phyloP scores from a whole-genome alignment of 2,113 vertebrate species.

The Haplochromis burtoni region DNA sequence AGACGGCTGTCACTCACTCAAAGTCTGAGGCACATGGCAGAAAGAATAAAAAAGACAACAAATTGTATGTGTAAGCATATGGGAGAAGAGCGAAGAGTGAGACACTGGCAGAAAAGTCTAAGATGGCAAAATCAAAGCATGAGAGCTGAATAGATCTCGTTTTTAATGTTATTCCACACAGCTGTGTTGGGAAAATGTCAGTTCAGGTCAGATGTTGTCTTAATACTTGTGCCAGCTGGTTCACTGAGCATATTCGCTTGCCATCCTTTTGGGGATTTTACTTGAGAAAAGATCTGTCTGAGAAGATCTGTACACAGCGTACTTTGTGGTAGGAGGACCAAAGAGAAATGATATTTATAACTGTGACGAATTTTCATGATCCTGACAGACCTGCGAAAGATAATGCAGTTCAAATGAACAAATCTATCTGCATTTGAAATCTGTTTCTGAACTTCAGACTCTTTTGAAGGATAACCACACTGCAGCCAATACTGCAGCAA shows the following conservation, averaged over 20 bases:
- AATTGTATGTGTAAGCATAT: neutral
- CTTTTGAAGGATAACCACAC: neutral
- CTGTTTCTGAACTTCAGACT: neutral
- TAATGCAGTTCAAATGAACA: neutral
- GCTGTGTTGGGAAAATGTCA: neutral
- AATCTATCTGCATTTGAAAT: neutral
- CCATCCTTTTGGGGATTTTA: neutral
- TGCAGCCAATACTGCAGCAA: neutral
- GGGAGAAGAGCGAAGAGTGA: neutral
- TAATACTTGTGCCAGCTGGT: neutral
- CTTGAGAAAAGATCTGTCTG: neutral
- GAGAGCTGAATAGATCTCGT: neutral
- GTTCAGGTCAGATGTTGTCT: neutral
- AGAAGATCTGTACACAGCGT: neutral
- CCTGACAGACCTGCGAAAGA: neutral
- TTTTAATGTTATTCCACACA: neutral
- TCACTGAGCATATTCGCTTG: neutral
- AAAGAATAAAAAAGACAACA: neutral
- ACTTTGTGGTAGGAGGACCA: neutral
- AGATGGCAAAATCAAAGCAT: neutral
- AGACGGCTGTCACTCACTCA: neutral
- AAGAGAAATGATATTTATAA: neutral
- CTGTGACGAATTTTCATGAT: neutral
- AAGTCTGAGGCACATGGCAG: neutral
- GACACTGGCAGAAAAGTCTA: neutral